A percentile compares a stretch with the other conserved stretches of the same genome.
Evolutionary conservation across 1,140 invertebrate genomes (phyloP).

Genomic region (Meloidogyne exigua): DNA sequence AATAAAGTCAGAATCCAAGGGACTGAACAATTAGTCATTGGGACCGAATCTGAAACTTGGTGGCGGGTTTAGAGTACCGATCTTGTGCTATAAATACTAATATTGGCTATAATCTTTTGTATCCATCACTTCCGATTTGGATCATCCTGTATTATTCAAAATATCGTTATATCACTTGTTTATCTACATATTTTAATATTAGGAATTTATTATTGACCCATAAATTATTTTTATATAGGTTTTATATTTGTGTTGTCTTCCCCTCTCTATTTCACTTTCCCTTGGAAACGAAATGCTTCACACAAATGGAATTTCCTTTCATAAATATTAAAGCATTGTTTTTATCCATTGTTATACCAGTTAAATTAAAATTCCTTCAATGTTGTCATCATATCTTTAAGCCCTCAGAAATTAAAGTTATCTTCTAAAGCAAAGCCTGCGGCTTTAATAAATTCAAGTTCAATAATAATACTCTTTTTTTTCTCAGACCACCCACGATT

Average conservation of each 20-base stretch:
- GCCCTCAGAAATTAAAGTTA: too few species aligned
- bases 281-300: background rate
- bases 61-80: too few species aligned
- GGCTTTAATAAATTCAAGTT: background rate
- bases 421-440: background rate
- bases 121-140: too few species aligned
- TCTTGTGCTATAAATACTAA: too few species aligned
- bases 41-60: too few species aligned
- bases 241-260: conserved; percentile 3
- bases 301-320: background rate
- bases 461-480: background rate
- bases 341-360: background rate
- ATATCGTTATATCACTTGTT: too few species aligned
- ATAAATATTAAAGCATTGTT: background rate
- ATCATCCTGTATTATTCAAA: too few species aligned
- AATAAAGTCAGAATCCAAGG: too few species aligned
- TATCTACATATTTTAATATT: too few species aligned
- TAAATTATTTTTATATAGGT: background rate
- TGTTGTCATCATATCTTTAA: background rate
- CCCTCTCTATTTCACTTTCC: background rate
- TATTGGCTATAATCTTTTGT: too few species aligned
- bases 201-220: background rate
- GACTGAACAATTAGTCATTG: too few species aligned
- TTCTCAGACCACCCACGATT: background rate
- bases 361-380: background rate